Base-by-base conservation (phyloP, 2,113 vertebrate genomes). In the Tapirus terrestris region DNA sequence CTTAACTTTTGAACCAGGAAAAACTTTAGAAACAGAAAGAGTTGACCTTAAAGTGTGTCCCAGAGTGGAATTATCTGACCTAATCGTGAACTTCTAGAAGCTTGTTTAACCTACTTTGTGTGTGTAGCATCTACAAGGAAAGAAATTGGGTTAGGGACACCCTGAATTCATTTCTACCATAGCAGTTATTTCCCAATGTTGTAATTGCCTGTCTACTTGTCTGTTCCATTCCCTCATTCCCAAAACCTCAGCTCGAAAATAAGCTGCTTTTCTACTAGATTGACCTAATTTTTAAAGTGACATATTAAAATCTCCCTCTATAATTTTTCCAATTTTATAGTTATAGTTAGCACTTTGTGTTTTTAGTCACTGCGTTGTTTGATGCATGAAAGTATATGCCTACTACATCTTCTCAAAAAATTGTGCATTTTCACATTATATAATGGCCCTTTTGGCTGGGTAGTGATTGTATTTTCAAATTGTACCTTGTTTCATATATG, bases 91-190 rank as follows among this genome's bases (percentile, higher is more conserved):
- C 76, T 81, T n/a, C 25, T 72, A 48, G 39, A 94, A 65, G 36
- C 3, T n/a, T 67, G 33, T 45, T 68, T 96, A 86, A 91, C n/a
- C 81, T 85, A 91, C 81, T 94, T 95, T 88, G 65, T 72, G 21
- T 63, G 11, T 14, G 29, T n/a, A 29, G 17, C 43, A 68, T 67
- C 76, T 58, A 43, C 11, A 25, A 68, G 88, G 60, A 72, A 48
- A 86, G 75, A 61, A 97, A 92, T 9, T 87, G 73, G 51, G 58
- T 70, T 93, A 75, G 88, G 51, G 31, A 84, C 33, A 60, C 21
- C 29, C 39, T 61, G 56, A 13, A 2, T 72, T 96, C 39, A 48
- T 80, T 81, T 61, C 39, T 76, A 31, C 53, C 76, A n/a, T 12
- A 84, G 84, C 39, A 89, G 10, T 81, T 56, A 53, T 67, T 68